Conservation (phyloP, 2,797 vertebrate species). For the Apodemus agrarius region DNA sequence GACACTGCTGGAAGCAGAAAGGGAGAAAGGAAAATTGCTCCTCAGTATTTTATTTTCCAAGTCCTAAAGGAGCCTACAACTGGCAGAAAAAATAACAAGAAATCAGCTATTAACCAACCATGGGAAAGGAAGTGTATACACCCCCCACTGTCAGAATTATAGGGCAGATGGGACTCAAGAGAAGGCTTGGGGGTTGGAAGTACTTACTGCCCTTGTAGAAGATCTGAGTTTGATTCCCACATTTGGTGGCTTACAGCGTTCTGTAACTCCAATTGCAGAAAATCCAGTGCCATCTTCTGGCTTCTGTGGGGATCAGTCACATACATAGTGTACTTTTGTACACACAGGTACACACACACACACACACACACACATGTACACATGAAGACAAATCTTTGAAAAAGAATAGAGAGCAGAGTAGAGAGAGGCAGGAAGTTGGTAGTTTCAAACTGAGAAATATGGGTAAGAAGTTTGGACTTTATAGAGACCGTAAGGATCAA, state of each 20-base stretch:
- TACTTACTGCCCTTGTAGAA: not conserved
- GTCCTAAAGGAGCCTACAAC: not conserved
- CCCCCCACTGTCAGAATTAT: not conserved
- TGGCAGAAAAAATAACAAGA: constrained; percentile 29
- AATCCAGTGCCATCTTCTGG: not conserved
- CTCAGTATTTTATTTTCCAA: constrained; percentile 8
- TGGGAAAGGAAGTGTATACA: constrained; percentile 17
- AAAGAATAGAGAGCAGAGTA: not conserved
- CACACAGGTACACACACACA: not conserved
- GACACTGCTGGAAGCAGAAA: not conserved
- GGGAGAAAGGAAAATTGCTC: not conserved
- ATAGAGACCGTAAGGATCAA: not conserved
- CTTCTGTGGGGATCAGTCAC: not conserved
- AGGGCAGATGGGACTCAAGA: not conserved
- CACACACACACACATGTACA: no score
- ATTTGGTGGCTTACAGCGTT: not conserved
- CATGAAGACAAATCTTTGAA: not conserved
- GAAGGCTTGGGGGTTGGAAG: not conserved
- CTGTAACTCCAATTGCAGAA: not conserved
- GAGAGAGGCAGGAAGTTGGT: not conserved
- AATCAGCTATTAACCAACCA: not conserved
- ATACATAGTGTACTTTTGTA: not conserved
- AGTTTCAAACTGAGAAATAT: not conserved
- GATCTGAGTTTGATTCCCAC: not conserved
- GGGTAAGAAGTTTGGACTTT: not conserved